Evolutionary conservation across 1,140 invertebrate genomes (phyloP), one percentile per base, ranked within the genome.

Genomic region (Helicoverpa zea): DNA sequence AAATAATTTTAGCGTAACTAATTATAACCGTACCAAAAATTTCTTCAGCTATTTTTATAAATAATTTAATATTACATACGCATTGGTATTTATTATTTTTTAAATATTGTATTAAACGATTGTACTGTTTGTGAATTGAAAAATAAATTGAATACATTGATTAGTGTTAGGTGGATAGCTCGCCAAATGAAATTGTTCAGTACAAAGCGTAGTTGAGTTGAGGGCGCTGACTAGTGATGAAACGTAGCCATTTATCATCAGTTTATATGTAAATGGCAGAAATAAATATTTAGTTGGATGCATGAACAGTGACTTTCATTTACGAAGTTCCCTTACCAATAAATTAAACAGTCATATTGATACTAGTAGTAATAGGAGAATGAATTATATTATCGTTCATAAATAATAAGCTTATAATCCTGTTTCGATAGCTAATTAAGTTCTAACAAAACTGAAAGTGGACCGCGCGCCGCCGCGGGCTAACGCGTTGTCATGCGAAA

Each of bases 241-340:
- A 52, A 79, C 84, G 85, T 88, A 89, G 89, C 80, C 85, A 84
- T 90, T 89, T 88, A 82, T 88, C 84, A 87, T 87, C 85, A 64
- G 84, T 83, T 82, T 89, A 85, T 90, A 88, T 87, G 88, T 88
- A 89, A 87, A 88, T 88, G 90, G 85, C 83, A 89, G 89, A 89
- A 92, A 91, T 92, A 94, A 92, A 92, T 91, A 91, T 92, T 92
- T 93, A 94, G 91, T 91, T 87, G 86, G 85, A 88, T 83, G 82
- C 74, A 83, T 84, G 75, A 81, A 84, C 81, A 79, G 12, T 66
- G 23, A 89, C 89, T 89, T 83, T 86, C 87, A 90, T 84, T 49
- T 35, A 35, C 11, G 3, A 29, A 23, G 23, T 23, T 43, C 35
- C 35, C 35, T 43, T 43, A 43, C 35, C 35, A 43, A 43, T 23